A percentile compares a stretch with the other conserved stretches of the same genome.
phyloP scores from a whole-genome alignment of 1,140 invertebrate species.

The Periplaneta americana region DNA sequence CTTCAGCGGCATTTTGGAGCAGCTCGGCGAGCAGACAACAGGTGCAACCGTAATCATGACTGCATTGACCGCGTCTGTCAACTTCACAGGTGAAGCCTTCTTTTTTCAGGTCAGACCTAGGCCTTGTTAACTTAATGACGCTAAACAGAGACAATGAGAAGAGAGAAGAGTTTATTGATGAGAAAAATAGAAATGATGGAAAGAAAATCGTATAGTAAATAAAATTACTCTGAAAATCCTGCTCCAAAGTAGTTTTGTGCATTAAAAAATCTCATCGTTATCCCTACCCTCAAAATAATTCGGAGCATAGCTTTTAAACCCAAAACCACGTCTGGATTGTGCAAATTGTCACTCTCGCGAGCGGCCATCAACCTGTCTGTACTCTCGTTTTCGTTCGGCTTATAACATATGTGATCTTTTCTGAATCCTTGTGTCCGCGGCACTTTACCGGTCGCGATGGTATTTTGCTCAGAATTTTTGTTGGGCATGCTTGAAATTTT shows the following conservation, averaged over 20 bases:
- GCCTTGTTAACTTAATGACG: background rate
- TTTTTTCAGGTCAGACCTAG: background rate
- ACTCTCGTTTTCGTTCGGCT: too few species aligned
- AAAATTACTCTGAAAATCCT: background rate
- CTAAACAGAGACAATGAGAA: background rate
- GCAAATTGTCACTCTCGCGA: too few species aligned
- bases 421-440: too few species aligned
- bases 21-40: conserved; percentile 12
- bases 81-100: conserved; percentile 10
- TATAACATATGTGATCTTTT: too few species aligned
- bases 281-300: too few species aligned
- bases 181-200: too few species aligned
- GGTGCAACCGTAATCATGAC: conserved; percentile 17
- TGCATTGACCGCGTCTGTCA: conserved; percentile 13
- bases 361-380: too few species aligned
- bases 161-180: background rate
- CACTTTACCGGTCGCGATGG: too few species aligned
- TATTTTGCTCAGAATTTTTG: too few species aligned
- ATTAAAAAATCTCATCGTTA: background rate
- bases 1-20: conserved; percentile 5
- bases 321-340: too few species aligned
- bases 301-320: too few species aligned
- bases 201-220: background rate
- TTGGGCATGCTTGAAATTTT: too few species aligned
- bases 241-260: background rate